These are phyloP conservation scores for Metalampra italica DNA, from an alignment of 2,888 invertebrate genomes.

Conservation along the genomic window DNA sequence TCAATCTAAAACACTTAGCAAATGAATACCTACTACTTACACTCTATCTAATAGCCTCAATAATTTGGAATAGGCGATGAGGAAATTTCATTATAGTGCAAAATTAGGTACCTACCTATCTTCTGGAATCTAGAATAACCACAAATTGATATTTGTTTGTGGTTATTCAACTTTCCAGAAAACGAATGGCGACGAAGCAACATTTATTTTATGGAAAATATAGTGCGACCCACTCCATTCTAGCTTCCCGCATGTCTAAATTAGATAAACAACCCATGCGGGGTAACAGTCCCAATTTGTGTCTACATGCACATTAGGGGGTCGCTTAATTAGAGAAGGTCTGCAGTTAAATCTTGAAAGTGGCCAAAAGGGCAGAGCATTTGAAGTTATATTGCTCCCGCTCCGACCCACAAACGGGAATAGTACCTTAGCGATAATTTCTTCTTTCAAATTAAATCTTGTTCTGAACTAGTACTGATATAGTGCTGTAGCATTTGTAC, in stretches of 20 bases:
- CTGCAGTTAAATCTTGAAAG: constrained; percentile 43
- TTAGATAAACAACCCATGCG: constrained; percentile 4
- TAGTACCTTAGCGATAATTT: constrained; percentile 8
- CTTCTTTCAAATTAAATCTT: not conserved
- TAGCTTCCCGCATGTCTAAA: not conserved
- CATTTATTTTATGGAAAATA: too few species aligned
- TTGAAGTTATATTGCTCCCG: constrained; percentile 31
- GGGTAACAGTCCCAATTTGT: constrained; percentile 3
- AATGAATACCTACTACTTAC: not conserved
- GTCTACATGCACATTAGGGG: constrained; percentile 25
- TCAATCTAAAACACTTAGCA: too few species aligned
- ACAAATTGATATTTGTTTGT: too few species aligned
- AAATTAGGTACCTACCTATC: not conserved
- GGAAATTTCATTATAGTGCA: too few species aligned
- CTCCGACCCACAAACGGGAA: constrained; percentile 21
- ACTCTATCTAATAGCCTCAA: too few species aligned
- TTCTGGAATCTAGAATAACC: too few species aligned
- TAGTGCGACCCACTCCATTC: too few species aligned
- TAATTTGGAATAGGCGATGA: not conserved
- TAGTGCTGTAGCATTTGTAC: too few species aligned
- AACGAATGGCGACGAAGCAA: too few species aligned
- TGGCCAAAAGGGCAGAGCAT: constrained; percentile 25
- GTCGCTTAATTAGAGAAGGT: constrained; percentile 44
- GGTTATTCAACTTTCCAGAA: too few species aligned
- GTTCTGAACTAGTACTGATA: too few species aligned